Evolutionary conservation across 2,797 vertebrate genomes (phyloP).

Genomic region (Cryptoprocta ferox): DNA sequence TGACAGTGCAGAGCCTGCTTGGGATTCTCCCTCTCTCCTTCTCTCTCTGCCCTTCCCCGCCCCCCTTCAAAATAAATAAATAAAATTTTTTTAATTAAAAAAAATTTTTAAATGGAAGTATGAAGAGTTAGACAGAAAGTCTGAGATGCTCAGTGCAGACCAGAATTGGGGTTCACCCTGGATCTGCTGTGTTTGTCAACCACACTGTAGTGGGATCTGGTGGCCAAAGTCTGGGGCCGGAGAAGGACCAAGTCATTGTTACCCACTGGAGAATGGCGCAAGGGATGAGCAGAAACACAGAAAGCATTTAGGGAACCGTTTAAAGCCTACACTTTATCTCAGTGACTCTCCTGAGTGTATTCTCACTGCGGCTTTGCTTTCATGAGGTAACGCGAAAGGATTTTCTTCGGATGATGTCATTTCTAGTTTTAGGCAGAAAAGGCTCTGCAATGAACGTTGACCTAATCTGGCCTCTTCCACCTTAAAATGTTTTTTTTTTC

Average conservation of each 20-base stretch:
- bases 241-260: background rate
- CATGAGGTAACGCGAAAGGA: fast-evolving
- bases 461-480: background rate
- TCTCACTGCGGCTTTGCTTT: background rate
- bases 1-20: no score
- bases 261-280: no score
- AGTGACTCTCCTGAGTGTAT: background rate
- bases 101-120: background rate
- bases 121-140: background rate
- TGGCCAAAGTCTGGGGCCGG: background rate
- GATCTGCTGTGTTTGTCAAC: fast-evolving
- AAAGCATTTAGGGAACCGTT: background rate
- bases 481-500: background rate
- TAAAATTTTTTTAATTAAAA: no score
- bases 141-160: background rate
- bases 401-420: background rate
- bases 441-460: background rate
- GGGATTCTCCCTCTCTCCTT: no score
- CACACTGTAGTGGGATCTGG: no score
- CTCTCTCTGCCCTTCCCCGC: no score
- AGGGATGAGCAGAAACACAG: background rate
- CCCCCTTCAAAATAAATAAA: no score
- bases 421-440: background rate
- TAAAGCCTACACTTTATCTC: background rate
- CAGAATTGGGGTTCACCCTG: background rate